A percentile compares a stretch with the other conserved stretches of the same genome.
Evolutionary conservation across 2,888 invertebrate species (phyloP).

Genomic region (Altica lythri): DNA sequence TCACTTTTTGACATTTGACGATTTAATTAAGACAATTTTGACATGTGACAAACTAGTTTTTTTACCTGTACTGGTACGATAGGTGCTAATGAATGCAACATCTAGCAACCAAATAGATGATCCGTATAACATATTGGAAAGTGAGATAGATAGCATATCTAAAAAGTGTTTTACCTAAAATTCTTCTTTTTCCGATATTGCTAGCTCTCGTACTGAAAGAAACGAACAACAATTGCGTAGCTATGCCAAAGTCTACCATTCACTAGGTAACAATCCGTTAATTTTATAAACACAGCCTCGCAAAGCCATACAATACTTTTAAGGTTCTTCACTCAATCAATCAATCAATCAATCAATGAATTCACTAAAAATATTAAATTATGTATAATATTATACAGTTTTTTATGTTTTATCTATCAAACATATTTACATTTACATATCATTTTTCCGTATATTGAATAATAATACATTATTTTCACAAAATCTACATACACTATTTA

Average conservation of each 20-base stretch:
- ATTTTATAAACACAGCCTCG: constrained; percentile 64
- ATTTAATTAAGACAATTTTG: too few relatives aligned
- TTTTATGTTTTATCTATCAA: constrained; percentile 53
- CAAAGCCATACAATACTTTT: constrained; percentile 63
- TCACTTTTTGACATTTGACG: too few relatives aligned
- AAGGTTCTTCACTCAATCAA: constrained; percentile 54
- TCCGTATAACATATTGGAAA: too few relatives aligned
- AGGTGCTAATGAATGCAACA: too few relatives aligned
- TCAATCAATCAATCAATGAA: constrained; percentile 44
- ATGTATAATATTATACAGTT: constrained; percentile 47
- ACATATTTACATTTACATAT: constrained; percentile 55
- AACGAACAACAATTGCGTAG: constrained; percentile 53
- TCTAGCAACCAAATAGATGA: too few relatives aligned
- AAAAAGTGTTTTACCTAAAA: too few relatives aligned
- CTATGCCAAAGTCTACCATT: constrained; percentile 49
- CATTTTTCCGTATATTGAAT: constrained; percentile 50
- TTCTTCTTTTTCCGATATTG: too few relatives aligned
- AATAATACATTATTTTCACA: constrained; percentile 35
- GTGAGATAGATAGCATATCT: too few relatives aligned
- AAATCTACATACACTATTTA: constrained; percentile 38
- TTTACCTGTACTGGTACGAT: too few relatives aligned
- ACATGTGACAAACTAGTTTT: too few relatives aligned
- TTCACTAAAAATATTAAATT: constrained; percentile 46
- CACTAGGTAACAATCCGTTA: constrained; percentile 57
- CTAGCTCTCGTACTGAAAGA: too few relatives aligned